A percentile compares a stretch with the other conserved stretches of the same genome.
Conservation (phyloP, 2,113 vertebrate species). For the Cettia cetti region DNA sequence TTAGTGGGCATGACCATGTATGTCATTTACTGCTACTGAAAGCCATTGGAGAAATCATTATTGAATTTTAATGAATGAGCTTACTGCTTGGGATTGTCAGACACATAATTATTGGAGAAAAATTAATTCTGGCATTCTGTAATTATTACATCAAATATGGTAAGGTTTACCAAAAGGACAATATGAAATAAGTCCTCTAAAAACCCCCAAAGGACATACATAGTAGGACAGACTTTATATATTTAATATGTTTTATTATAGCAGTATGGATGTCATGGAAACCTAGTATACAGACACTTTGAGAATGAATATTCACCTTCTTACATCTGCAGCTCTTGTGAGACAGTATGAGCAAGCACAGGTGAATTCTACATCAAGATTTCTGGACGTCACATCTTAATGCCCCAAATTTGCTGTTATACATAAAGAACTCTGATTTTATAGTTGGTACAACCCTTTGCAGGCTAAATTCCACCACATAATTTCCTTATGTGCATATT, state of each 20-base stretch:
- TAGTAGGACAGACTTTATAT: neutral
- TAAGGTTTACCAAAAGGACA: constrained; percentile 38
- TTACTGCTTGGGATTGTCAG: constrained; percentile 70
- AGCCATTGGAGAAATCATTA: constrained; percentile 67
- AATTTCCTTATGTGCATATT: neutral
- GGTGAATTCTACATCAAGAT: neutral
- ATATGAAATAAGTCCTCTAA: constrained; percentile 50
- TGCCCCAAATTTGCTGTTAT: neutral
- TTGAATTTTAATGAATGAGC: constrained; percentile 74
- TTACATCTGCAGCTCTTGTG: neutral
- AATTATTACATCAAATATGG: constrained; percentile 70
- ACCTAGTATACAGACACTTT: neutral
- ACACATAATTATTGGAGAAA: constrained; percentile 69
- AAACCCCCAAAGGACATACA: neutral
- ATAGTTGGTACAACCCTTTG: neutral
- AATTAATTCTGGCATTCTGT: constrained; percentile 71
- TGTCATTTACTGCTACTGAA: constrained; percentile 67
- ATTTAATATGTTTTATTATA: neutral
- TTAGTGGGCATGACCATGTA: constrained; percentile 65
- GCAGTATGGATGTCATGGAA: neutral
- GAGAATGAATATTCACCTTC: neutral
- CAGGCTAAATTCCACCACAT: neutral
- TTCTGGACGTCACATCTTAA: neutral
- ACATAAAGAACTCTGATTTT: neutral
- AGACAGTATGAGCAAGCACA: neutral